Percentiles rank a stretch among this genome's conserved stretches.
Evolutionary conservation across 2,797 vertebrate species (phyloP).

Genomic region (Tragopan temminckii): DNA sequence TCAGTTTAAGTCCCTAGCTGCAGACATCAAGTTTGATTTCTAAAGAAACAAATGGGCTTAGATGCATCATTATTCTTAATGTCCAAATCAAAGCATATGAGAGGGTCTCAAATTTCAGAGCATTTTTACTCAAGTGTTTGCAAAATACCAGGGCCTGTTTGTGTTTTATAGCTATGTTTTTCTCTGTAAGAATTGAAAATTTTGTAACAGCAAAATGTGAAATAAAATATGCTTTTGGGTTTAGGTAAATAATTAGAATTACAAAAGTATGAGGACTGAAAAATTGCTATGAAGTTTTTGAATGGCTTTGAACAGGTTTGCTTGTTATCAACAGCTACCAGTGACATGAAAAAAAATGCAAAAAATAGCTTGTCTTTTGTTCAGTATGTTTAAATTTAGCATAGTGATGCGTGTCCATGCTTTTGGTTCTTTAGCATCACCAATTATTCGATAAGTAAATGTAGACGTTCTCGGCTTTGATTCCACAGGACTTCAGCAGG

Average conservation of each 20-base stretch:
- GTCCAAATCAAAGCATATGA: neutral
- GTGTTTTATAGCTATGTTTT: neutral
- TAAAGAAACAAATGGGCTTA: neutral
- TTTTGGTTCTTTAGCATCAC: neutral
- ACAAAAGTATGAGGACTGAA: no score
- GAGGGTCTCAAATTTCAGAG: neutral
- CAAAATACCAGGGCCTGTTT: neutral
- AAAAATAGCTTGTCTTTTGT: neutral
- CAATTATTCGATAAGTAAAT: neutral
- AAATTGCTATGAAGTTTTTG: neutral
- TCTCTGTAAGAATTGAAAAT: neutral
- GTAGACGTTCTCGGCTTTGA: no score
- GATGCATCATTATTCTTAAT: neutral
- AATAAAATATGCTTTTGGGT: neutral
- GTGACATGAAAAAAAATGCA: neutral
- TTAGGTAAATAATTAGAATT: neutral
- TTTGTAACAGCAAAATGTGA: neutral
- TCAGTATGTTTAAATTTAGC: neutral
- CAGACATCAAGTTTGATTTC: neutral
- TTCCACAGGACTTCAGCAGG: neutral
- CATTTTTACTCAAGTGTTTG: neutral
- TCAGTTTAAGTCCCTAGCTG: neutral
- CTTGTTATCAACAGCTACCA: neutral
- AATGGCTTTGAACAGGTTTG: neutral
- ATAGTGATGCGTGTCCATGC: neutral